Evolutionary conservation across 1,140 invertebrate genomes (phyloP), one percentile per base, ranked within the genome.

Genomic region (Heliconius eleuchia): DNA sequence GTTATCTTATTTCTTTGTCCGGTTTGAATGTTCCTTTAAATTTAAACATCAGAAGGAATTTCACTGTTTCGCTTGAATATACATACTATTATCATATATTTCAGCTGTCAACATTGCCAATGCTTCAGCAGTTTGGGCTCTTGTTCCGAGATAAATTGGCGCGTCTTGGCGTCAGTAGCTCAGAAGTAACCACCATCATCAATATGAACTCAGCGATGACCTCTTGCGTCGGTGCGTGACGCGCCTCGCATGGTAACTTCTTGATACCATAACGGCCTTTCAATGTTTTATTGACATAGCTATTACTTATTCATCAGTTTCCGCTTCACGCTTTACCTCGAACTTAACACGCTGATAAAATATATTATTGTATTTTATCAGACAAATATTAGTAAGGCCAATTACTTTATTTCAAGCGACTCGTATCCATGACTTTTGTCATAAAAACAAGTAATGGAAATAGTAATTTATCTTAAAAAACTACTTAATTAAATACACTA

Each of bases 101-200:
- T 30, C 92, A 97, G 96, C 90, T 97, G 5, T 96, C 95, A 74
- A 92, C 95, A 8, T 93, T 96, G 81, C 95, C 96, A 7, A 93
- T 96, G 74, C 87, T 96, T 55, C 96, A 97, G 87, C 96, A 96
- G 79, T 97, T 97, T 80, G 96, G 96, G 2, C 92, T 97, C 37
- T 89, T 97, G 57, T 97, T 96, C 85, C 95, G 95, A 34, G 95
- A 96, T 72, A 95, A 95, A 82, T 95, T 97, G 50, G 76, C 87
- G 1, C 84, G 94, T 5, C 84, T 96, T 39, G 95, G 95, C 57
- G 95, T 97, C 82, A 95, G 88, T 81, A 95, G 95, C 75, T 95
- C 96, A 1, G 91, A 96, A 90, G 96, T 95, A 8, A 96, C 96
- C 3, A 96, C 96, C 9, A 95, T 97, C 79, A 96, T 96, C 80